A percentile compares a stretch with the other conserved stretches of the same genome.
Conservation (phyloP, 2,113 vertebrate genomes). For the Pogonocichla stellata region DNA sequence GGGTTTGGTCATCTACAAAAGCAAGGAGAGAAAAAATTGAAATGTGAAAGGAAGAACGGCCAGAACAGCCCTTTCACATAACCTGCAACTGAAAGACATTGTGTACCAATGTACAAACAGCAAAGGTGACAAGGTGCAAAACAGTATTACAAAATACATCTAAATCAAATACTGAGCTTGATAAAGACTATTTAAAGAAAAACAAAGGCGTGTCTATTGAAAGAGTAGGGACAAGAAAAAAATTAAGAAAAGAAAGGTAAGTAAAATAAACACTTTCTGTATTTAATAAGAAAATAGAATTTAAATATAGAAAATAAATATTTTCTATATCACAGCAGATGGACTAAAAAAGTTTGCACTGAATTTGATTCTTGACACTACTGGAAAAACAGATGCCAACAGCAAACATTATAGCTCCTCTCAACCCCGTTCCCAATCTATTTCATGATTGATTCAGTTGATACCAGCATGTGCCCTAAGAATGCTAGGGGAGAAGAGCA, state of each 20-base stretch:
- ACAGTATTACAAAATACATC: not conserved
- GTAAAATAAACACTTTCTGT: not conserved
- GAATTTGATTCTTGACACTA: not conserved
- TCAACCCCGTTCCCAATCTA: not conserved
- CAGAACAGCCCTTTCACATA: not conserved
- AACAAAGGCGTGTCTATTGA: not conserved
- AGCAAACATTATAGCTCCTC: not conserved
- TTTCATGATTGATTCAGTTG: not conserved
- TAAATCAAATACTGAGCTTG: not conserved
- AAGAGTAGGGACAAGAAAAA: not conserved
- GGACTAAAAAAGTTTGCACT: not conserved
- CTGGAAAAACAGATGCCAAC: not conserved
- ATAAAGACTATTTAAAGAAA: not conserved
- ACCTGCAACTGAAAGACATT: not conserved
- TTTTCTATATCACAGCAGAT: not conserved
- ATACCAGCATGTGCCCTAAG: not conserved
- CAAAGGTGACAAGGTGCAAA: not conserved
- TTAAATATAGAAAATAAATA: too few relatives aligned
- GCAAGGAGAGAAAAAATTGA: not conserved
- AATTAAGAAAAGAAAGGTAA: not conserved
- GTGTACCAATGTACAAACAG: not conserved
- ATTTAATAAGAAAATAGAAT: too few relatives aligned
- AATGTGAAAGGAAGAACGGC: not conserved
- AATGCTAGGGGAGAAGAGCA: not conserved
- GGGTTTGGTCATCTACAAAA: constrained; percentile 50